Evolutionary conservation across 2,888 invertebrate genomes (phyloP).

Genomic region (Lasioglossum lativentre): DNA sequence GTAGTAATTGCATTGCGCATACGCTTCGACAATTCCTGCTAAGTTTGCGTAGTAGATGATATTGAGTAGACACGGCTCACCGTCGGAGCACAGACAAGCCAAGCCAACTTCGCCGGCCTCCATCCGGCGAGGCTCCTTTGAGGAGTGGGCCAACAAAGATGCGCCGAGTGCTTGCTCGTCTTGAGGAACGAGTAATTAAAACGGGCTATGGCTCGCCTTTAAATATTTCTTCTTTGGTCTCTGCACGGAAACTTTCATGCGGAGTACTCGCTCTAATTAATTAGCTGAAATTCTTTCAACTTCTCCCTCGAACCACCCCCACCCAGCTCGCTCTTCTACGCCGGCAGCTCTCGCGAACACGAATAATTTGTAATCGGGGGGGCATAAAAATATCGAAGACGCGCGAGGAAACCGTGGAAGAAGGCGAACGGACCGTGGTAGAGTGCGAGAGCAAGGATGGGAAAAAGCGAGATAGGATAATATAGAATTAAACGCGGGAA

Average conservation of each 20-base stretch:
- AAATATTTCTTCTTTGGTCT: conserved; percentile 24
- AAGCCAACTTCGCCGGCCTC: conserved; percentile 1
- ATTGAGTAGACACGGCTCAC: conserved; percentile 28
- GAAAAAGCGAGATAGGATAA: not conserved
- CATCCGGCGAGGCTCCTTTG: not conserved
- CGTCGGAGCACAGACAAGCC: not conserved
- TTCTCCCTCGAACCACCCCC: not conserved
- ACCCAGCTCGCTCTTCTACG: not conserved
- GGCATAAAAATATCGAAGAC: not conserved
- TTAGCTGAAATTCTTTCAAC: conserved; percentile 17
- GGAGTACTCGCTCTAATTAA: conserved; percentile 21
- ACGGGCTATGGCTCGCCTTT: not conserved
- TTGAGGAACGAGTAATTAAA: conserved; percentile 27
- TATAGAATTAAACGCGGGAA: conserved; percentile 21
- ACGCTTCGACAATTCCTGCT: conserved; percentile 61
- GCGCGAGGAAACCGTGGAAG: not conserved
- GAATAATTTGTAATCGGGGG: not conserved
- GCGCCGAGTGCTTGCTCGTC: not conserved
- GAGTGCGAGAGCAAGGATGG: not conserved
- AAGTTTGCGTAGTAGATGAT: conserved; percentile 55
- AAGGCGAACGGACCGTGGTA: not conserved
- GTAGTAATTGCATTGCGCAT: conserved; percentile 60
- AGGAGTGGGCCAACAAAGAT: conserved; percentile 20
- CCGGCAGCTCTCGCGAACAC: not conserved
- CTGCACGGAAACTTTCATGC: not conserved